These are phyloP conservation scores for Echinometra lucunter DNA, from an alignment of 53 echinoderm and acorn worm genomes.

Conservation along the genomic window DNA sequence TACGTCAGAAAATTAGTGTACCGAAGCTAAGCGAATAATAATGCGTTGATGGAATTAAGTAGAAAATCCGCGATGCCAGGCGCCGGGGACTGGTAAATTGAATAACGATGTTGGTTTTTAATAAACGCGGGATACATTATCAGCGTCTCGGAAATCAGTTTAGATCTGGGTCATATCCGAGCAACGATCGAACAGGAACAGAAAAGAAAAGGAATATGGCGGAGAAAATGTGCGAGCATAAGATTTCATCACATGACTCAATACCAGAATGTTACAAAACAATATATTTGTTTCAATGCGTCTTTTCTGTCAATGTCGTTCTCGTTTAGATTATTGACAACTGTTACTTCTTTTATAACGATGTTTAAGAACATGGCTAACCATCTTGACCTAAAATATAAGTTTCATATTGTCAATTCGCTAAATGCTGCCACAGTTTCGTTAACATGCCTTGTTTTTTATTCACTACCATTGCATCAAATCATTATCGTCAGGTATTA, in stretches of 20 bases:
- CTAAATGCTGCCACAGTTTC: too few species aligned
- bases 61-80: constrained; percentile 1
- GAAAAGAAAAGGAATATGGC: background rate
- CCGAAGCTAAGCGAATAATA: constrained; percentile 62
- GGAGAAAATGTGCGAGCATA: background rate
- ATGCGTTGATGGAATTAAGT: constrained; percentile 55
- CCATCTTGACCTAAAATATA: too few species aligned
- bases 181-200: background rate
- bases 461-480: too few species aligned
- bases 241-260: background rate
- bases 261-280: too few species aligned
- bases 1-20: constrained; percentile 58
- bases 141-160: background rate
- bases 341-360: too few species aligned
- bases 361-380: too few species aligned
- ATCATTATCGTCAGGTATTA: too few species aligned
- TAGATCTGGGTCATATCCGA: constrained; percentile 39
- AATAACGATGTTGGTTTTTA: constrained; percentile 69
- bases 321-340: too few species aligned
- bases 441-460: too few species aligned
- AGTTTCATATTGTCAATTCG: too few species aligned
- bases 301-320: too few species aligned
- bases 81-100: constrained; percentile 57
- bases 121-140: constrained; percentile 45
- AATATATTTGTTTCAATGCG: too few species aligned